Conservation (phyloP, 2,113 vertebrate species). For the Tragelaphus strepsiceros region DNA sequence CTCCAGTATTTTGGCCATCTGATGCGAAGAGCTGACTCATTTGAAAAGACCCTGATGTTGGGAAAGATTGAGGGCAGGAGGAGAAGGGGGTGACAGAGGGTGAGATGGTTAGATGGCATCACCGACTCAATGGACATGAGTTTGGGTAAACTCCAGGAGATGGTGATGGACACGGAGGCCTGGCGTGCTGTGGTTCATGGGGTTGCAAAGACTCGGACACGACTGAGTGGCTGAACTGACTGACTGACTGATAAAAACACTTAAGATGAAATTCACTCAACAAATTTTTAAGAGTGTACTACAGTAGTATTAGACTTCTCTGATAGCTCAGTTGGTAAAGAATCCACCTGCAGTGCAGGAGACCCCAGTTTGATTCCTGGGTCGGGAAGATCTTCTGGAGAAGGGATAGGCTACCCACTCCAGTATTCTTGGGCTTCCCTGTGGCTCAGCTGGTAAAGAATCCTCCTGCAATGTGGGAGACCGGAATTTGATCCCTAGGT, state of each 20-base stretch:
- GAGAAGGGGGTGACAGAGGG: background rate
- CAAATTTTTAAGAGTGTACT: background rate
- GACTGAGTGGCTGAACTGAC: background rate
- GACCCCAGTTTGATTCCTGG: background rate
- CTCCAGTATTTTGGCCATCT: background rate
- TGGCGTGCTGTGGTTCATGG: background rate
- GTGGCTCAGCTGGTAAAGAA: background rate
- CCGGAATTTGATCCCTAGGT: background rate
- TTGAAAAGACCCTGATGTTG: background rate
- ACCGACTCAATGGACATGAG: background rate
- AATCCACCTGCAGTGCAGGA: background rate
- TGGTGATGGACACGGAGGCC: background rate
- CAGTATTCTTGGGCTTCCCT: background rate
- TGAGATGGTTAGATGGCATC: background rate
- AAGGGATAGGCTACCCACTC: background rate
- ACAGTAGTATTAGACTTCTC: background rate
- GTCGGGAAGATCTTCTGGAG: background rate
- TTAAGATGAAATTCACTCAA: background rate
- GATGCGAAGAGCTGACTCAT: background rate
- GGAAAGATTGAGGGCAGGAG: background rate
- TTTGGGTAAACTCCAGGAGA: background rate
- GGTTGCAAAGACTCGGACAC: rapidly evolving
- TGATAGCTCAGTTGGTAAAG: background rate
- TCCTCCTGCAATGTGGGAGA: background rate
- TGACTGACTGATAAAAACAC: background rate